These are phyloP conservation scores for Epizoanthus ramosus DNA, from an alignment of 92 coral and sea anemone species.

Conservation along the genomic window DNA sequence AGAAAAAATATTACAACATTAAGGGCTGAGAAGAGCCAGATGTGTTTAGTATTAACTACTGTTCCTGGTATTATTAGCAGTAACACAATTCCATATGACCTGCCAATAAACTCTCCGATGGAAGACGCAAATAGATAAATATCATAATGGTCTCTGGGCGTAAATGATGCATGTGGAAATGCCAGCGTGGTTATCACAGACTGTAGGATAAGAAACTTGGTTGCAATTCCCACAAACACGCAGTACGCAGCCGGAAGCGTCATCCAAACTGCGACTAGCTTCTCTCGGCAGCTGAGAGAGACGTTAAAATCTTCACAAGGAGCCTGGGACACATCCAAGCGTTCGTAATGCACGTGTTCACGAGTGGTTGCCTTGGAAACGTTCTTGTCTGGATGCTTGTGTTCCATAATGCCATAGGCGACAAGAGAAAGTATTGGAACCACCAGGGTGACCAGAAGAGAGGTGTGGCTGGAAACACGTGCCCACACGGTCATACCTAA, in stretches of 20 bases:
- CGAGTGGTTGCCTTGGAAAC: neutral
- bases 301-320: neutral
- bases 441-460: neutral
- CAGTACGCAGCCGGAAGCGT: neutral
- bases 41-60: neutral
- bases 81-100: neutral
- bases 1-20: neutral
- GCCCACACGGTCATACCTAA: neutral
- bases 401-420: neutral
- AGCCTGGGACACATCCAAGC: neutral
- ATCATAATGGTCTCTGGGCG: neutral
- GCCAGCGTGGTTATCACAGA: neutral
- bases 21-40: neutral
- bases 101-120: neutral
- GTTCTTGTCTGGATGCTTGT: neutral
- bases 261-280: neutral
- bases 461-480: neutral
- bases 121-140: neutral
- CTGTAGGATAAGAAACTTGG: neutral
- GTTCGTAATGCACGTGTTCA: neutral
- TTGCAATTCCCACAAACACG: neutral
- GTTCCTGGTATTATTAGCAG: neutral
- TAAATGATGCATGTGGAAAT: conserved; percentile 1
- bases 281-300: neutral
- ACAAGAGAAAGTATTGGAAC: neutral